Evolutionary conservation across 2,113 vertebrate species (phyloP).

Genomic region (Cyanoliseus patagonus): DNA sequence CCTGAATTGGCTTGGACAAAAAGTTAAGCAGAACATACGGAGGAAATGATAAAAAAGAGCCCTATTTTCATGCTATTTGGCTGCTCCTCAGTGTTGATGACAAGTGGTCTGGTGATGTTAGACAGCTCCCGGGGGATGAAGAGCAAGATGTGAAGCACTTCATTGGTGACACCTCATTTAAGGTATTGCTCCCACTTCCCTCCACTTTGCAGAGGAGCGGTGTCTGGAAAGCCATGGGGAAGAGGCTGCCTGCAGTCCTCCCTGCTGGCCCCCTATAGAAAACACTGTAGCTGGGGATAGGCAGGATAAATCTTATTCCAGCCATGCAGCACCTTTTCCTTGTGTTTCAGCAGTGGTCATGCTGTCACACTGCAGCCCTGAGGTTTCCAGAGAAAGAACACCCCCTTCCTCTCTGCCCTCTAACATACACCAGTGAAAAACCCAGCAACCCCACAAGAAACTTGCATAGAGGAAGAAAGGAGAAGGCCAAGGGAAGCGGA

Average conservation of each 20-base stretch:
- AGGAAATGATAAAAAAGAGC: background rate
- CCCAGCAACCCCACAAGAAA: background rate
- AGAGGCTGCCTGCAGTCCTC: background rate
- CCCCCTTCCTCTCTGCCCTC: background rate
- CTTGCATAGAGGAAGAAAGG: background rate
- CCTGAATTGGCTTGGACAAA: background rate
- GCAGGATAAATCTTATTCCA: background rate
- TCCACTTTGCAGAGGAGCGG: background rate
- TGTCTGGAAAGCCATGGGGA: background rate
- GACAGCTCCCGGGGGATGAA: background rate
- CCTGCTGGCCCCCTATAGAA: background rate
- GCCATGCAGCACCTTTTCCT: background rate
- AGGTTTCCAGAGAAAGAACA: background rate
- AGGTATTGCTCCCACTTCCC: conserved; percentile 16
- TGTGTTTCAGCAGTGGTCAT: background rate
- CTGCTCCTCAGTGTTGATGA: background rate
- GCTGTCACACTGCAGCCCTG: background rate
- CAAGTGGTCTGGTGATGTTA: background rate
- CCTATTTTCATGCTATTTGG: background rate
- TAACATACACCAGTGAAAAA: background rate
- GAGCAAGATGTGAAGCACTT: background rate
- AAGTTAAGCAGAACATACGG: background rate
- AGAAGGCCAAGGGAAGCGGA: background rate
- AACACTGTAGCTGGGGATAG: background rate
- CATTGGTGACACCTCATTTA: background rate